phyloP scores from a whole-genome alignment of 1,140 invertebrate species.

The Halictus rubicundus region DNA sequence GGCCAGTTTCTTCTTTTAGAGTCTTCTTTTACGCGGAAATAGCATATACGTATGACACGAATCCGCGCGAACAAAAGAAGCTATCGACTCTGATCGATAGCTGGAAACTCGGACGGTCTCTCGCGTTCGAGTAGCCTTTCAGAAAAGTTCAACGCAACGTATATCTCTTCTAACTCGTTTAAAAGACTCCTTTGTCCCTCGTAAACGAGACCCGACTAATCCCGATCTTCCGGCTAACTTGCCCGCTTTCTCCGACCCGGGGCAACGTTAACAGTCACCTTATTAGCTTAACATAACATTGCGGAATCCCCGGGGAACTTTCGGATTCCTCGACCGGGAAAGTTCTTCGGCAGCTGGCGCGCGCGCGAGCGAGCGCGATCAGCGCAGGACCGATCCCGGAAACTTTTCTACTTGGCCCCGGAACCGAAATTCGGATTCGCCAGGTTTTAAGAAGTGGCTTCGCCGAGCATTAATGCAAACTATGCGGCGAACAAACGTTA shows the following conservation, averaged over 20 bases:
- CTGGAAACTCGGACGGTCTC: neutral
- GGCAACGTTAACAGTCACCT: neutral
- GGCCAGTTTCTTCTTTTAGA: slow-evolving; percentile 5
- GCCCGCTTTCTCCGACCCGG: neutral
- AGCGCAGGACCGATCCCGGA: neutral
- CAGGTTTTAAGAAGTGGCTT: neutral
- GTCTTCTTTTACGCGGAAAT: slow-evolving; percentile 25
- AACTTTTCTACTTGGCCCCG: neutral
- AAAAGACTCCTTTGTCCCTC: slow-evolving; percentile 4
- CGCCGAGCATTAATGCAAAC: neutral
- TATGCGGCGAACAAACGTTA: neutral
- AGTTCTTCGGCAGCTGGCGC: too few species aligned
- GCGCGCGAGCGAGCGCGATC: too few species aligned
- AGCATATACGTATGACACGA: neutral
- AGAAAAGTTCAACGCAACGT: too few species aligned
- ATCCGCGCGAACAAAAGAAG: slow-evolving; percentile 5
- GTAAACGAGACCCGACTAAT: neutral
- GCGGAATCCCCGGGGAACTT: neutral
- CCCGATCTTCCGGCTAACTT: neutral
- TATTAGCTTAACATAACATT: neutral
- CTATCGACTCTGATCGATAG: slow-evolving; percentile 14
- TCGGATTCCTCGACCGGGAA: neutral
- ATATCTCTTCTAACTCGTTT: neutral
- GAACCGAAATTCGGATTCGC: neutral
- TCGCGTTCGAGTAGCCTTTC: neutral